Base-by-base conservation (phyloP, 2,888 invertebrate species). In the Plebejus melissa region DNA sequence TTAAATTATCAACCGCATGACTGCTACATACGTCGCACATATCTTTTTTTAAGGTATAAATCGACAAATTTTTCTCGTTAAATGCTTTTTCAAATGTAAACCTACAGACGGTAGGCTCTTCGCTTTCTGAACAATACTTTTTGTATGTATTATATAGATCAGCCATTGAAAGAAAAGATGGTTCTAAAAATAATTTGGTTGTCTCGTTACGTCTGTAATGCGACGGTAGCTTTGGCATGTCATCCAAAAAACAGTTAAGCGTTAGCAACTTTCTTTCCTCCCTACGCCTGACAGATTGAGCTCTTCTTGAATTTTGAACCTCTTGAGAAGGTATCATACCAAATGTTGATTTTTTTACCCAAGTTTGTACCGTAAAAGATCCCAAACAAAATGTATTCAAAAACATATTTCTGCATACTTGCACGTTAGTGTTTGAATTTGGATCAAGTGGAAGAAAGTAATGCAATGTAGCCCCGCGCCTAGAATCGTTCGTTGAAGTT, bases 181-280 rank as follows among this genome's bases (percentile, higher is more conserved):
- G 69, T 32, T 76, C 76, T 22, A 74, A 1, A 46, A 22, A 76
- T 22, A 76, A 58, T 32, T 76, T 76, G 22, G 38, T 76, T 13
- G 76, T 74, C 16, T 69, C 74, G 41, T 76, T 74, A n/a, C 76
- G 46, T 74, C 72, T 65, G 41, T 76, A 76, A 74, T 76, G 75
- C 28, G 70, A 75, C 22, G 71, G 71, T 13, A 71, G 16, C 9
- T 71, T 71, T 9, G 71, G 46, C 11, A 71, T 11, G 41, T 71
- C 38, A 22, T 46, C 22, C 7, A 71, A 22, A 41, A 71, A 71
- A 16, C n/a, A 9, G 46, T 46, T 41, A n/a, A 41, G 16, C 9
- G 38, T 41, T 38, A n/a, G 41, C 38, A 71, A n/a, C 38, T 71
- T 71, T 71, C 41, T 71, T 41, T 71, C 41, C 9, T 41, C 41